A percentile compares a stretch with the other conserved stretches of the same genome.
phyloP scores from a whole-genome alignment of 2,113 vertebrate genomes.

The Carassius carassius region DNA sequence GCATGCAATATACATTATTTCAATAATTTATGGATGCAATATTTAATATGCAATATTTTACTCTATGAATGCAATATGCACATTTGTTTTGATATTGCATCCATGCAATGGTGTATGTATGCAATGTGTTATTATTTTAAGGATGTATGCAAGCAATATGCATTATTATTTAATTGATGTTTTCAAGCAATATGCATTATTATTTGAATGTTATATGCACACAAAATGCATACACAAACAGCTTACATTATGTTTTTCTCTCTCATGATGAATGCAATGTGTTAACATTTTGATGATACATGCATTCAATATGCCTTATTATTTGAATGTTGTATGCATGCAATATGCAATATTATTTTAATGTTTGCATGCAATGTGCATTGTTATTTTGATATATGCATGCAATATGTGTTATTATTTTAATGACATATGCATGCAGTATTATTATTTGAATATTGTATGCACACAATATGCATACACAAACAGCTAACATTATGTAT shows the following conservation, averaged over 20 bases:
- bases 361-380: neutral
- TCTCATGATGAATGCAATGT: slow-evolving; percentile 13
- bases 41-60: neutral
- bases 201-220: neutral
- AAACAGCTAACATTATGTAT: neutral
- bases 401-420: neutral
- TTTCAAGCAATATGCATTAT: neutral
- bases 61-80: neutral
- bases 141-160: neutral
- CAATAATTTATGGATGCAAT: too few species aligned
- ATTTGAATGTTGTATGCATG: neutral
- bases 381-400: neutral
- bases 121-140: neutral
- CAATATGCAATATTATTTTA: neutral
- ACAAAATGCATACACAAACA: slow-evolving; percentile 6
- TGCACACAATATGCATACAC: neutral
- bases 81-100: neutral
- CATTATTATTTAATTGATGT: neutral
- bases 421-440: neutral
- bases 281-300: neutral
- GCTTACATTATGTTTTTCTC: slow-evolving; percentile 33
- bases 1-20: neutral
- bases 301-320: neutral
- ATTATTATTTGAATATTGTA: neutral
- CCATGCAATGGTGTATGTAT: neutral